Evolutionary conservation across 2,113 vertebrate species (phyloP).

Genomic region (Triplophysa rosa): DNA sequence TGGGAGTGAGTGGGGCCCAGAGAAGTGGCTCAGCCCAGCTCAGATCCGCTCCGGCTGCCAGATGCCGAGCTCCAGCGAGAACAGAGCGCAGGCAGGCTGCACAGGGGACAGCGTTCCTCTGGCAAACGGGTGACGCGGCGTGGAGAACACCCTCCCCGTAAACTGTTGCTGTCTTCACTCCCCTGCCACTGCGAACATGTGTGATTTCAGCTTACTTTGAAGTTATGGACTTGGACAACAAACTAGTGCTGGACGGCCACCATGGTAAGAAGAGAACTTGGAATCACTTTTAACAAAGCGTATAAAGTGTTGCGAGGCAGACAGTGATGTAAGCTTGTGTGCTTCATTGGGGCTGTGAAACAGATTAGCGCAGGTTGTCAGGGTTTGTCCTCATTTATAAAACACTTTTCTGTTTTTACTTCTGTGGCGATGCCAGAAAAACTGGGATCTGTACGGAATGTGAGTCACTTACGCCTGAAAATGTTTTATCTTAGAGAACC

Average conservation of each 20-base stretch:
- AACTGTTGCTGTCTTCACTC: slow-evolving; percentile 23
- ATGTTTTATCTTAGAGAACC: background rate
- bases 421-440: background rate
- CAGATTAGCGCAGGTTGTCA: slow-evolving; percentile 39
- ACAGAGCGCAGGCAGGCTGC: slow-evolving; percentile 16
- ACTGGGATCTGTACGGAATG: slow-evolving; percentile 3
- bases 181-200: slow-evolving; percentile 62
- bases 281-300: slow-evolving; percentile 41
- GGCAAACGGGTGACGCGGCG: slow-evolving; percentile 30
- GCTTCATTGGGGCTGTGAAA: slow-evolving; percentile 37
- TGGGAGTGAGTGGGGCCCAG: slow-evolving; percentile 42
- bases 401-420: slow-evolving; percentile 24
- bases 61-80: slow-evolving; percentile 25
- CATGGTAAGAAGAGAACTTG: slow-evolving; percentile 73
- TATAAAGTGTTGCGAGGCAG: slow-evolving; percentile 21
- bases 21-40: slow-evolving; percentile 39
- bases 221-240: slow-evolving; percentile 78
- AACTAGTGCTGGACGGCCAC: slow-evolving; percentile 73
- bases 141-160: slow-evolving; percentile 10
- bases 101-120: slow-evolving; percentile 31
- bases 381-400: slow-evolving; percentile 5
- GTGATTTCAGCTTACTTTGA: slow-evolving; percentile 64
- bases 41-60: slow-evolving; percentile 40
- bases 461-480: slow-evolving; percentile 28
- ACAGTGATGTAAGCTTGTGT: slow-evolving; percentile 18